These are phyloP conservation scores for Cynaeus angustus DNA, from an alignment of 2,888 invertebrate genomes.

Conservation along the genomic window DNA sequence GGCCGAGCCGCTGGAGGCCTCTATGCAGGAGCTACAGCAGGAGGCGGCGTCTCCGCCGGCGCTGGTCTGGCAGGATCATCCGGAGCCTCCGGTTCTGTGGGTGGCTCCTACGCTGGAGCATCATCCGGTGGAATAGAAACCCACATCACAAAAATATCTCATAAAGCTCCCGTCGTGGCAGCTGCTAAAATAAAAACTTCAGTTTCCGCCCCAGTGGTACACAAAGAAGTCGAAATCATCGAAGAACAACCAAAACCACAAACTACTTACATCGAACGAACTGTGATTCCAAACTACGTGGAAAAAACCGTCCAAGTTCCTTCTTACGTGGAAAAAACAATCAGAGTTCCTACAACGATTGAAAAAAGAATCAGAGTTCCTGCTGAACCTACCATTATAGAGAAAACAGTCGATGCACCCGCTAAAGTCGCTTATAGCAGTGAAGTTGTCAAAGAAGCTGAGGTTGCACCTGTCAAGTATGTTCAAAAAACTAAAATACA, in stretches of 20 bases:
- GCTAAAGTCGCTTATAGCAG: slow-evolving; percentile 41
- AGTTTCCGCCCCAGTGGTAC: slow-evolving; percentile 54
- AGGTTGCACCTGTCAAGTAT: slow-evolving; percentile 39
- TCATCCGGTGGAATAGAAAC: slow-evolving; percentile 54
- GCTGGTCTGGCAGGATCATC: slow-evolving; percentile 74
- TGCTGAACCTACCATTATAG: slow-evolving; percentile 65
- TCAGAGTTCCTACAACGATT: slow-evolving; percentile 67
- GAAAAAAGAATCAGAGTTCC: slow-evolving; percentile 66
- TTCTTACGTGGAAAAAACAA: slow-evolving; percentile 67
- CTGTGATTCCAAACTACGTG: slow-evolving; percentile 68
- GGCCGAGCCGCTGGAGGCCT: slow-evolving; percentile 72
- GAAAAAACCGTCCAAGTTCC: slow-evolving; percentile 69
- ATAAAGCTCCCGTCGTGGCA: slow-evolving; percentile 44
- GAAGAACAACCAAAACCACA: slow-evolving; percentile 59
- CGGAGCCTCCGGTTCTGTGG: slow-evolving; percentile 58
- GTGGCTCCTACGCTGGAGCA: slow-evolving; percentile 59
- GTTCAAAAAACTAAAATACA: slow-evolving; percentile 57
- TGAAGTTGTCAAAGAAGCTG: slow-evolving; percentile 34
- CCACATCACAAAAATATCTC: slow-evolving; percentile 50
- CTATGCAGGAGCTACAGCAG: slow-evolving; percentile 77
- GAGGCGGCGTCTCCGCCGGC: slow-evolving; percentile 73
- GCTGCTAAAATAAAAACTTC: slow-evolving; percentile 46
- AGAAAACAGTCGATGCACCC: slow-evolving; percentile 64
- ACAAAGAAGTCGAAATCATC: slow-evolving; percentile 56
- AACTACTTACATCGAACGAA: slow-evolving; percentile 66